Conservation (phyloP, 2,888 invertebrate genomes). For the Asteroscopus sphinx region DNA sequence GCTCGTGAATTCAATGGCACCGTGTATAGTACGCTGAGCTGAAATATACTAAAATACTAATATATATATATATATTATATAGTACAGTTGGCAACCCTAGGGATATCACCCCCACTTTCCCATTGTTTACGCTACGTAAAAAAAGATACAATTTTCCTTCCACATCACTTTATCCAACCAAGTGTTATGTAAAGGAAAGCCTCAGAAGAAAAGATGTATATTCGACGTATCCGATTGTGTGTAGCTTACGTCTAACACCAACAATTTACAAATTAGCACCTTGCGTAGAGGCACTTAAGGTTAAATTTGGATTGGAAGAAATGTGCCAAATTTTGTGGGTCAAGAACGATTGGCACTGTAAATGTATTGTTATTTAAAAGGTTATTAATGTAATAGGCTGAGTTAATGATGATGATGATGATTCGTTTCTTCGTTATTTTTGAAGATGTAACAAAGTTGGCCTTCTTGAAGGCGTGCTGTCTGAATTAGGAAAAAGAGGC, state of each 20-base stretch:
- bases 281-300: background rate
- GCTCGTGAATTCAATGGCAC: no score
- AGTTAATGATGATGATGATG: no score
- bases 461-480: no score
- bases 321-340: conserved; percentile 3
- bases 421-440: no score
- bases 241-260: background rate
- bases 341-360: conserved; percentile 15
- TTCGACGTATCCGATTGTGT: conserved; percentile 34
- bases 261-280: conserved; percentile 1
- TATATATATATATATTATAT: no score
- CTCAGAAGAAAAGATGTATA: conserved; percentile 33
- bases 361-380: conserved; percentile 25
- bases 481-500: no score
- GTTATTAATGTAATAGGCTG: conserved; percentile 22
- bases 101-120: conserved; percentile 8
- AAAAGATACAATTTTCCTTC: conserved; percentile 47
- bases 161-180: conserved; percentile 50
- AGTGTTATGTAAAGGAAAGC: conserved; percentile 46
- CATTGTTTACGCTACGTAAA: conserved; percentile 51
- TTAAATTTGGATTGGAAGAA: conserved; percentile 11
- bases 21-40: no score
- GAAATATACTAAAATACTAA: no score
- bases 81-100: no score
- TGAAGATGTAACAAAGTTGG: no score